Evolutionary conservation across 2,888 invertebrate species (phyloP).

Genomic region (Drosophila mayaguana): DNA sequence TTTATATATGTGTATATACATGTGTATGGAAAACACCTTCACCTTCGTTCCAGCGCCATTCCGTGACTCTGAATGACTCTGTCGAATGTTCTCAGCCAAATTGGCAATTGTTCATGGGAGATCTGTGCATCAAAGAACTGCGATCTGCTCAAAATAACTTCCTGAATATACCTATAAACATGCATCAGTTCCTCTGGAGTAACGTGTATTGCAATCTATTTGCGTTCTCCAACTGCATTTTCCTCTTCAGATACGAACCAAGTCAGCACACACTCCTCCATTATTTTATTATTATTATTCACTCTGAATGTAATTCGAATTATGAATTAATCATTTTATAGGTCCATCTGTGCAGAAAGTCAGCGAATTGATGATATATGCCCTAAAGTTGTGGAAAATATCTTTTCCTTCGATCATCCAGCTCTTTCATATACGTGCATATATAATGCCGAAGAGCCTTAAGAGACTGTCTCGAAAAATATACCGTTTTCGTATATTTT

Average conservation of each 20-base stretch:
- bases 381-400: neutral
- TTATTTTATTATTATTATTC: too few relatives aligned
- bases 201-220: too few relatives aligned
- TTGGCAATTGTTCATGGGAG: slow-evolving; percentile 21
- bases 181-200: too few relatives aligned
- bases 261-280: too few relatives aligned
- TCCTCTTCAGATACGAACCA: too few relatives aligned
- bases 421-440: neutral
- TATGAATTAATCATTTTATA: too few relatives aligned
- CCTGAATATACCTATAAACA: neutral
- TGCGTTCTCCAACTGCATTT: neutral
- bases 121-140: slow-evolving; percentile 25
- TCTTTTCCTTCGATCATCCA: neutral
- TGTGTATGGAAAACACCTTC: slow-evolving; percentile 20
- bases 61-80: slow-evolving; percentile 28
- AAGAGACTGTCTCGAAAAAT: neutral
- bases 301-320: too few relatives aligned
- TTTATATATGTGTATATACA: neutral
- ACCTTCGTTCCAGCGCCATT: slow-evolving; percentile 33
- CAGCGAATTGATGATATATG: neutral
- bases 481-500: neutral
- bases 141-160: neutral
- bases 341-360: neutral
- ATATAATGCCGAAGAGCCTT: neutral
- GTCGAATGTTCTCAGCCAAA: slow-evolving; percentile 17